A percentile compares a stretch with the other conserved stretches of the same genome.
These are phyloP conservation scores for Meiosimyza decipiens DNA, from an alignment of 2,888 invertebrate species.

Conservation along the genomic window DNA sequence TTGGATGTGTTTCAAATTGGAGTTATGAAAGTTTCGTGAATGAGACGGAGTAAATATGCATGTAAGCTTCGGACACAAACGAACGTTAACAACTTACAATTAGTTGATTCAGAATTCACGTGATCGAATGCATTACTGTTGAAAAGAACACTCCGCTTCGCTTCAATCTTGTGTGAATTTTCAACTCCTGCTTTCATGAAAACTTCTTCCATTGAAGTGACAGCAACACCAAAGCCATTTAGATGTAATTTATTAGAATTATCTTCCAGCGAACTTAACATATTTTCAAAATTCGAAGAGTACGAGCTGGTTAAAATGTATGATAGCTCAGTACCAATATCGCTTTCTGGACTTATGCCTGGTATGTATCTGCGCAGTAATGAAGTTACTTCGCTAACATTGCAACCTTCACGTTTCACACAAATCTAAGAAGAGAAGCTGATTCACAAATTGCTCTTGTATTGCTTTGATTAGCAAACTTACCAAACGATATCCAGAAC, in stretches of 20 bases:
- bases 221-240: constrained; percentile 80
- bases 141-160: background rate
- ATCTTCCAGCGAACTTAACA: constrained; percentile 75
- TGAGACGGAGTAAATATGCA: background rate
- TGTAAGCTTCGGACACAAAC: background rate
- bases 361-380: constrained; percentile 74
- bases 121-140: background rate
- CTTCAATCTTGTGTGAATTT: background rate
- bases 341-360: constrained; percentile 72
- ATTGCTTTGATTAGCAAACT: constrained; percentile 6
- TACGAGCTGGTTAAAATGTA: constrained; percentile 74
- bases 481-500: constrained; percentile 81
- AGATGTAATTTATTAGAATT: constrained; percentile 71
- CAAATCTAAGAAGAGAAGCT: constrained; percentile 43
- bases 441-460: background rate
- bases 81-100: constrained; percentile 32
- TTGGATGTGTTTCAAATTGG: too few species aligned
- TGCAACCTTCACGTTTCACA: constrained; percentile 68
- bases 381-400: constrained; percentile 68
- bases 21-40: too few species aligned
- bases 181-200: constrained; percentile 75
- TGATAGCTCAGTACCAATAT: constrained; percentile 78
- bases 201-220: constrained; percentile 87
- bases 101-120: constrained; percentile 35
- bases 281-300: constrained; percentile 71